These are phyloP conservation scores for Proteles cristata DNA, from an alignment of 2,113 vertebrate genomes.

Conservation along the genomic window DNA sequence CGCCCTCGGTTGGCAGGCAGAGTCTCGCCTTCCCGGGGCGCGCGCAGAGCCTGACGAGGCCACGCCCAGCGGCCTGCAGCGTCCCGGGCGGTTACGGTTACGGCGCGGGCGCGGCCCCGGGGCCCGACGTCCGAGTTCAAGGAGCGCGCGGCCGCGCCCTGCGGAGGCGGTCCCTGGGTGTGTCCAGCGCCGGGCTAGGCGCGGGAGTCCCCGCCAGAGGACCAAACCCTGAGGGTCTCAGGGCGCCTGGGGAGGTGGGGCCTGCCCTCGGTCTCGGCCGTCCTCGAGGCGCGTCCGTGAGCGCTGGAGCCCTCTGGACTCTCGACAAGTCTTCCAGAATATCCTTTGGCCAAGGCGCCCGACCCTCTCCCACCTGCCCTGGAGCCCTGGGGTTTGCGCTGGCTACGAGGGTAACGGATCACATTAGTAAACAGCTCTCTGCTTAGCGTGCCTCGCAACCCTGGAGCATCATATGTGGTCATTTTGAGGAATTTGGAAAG, in stretches of 20 bases:
- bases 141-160: not conserved
- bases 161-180: not conserved
- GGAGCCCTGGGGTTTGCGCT: not conserved
- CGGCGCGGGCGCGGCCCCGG: not conserved
- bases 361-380: not conserved
- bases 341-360: not conserved
- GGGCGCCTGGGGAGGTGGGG: not conserved
- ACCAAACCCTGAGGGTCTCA: not conserved
- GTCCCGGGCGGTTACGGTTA: fast-evolving
- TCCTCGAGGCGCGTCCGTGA: not conserved
- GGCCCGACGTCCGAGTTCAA: not conserved
- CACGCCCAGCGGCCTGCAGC: not conserved
- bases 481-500: slow-evolving; percentile 31
- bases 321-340: not conserved
- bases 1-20: not conserved
- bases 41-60: not conserved
- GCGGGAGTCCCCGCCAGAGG: not conserved
- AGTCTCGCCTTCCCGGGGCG: fast-evolving
- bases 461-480: not conserved
- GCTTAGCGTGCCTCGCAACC: not conserved
- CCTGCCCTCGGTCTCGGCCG: not conserved
- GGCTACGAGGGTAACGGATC: not conserved
- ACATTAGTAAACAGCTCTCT: not conserved
- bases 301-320: fast-evolving
- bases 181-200: not conserved